phyloP scores from a whole-genome alignment of 2,797 vertebrate species.

The Phrynocephalus forsythii region DNA sequence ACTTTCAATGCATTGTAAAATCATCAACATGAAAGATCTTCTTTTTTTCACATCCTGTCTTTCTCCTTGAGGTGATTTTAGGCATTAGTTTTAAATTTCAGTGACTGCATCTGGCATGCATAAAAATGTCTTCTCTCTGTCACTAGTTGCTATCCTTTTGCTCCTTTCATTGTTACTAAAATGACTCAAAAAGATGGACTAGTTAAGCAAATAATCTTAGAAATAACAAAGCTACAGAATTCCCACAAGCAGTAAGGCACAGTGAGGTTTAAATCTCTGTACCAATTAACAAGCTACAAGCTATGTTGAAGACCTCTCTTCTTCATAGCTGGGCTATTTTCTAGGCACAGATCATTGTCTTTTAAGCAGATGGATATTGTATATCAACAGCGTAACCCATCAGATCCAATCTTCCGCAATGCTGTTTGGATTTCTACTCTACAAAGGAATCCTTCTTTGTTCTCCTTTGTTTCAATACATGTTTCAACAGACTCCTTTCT shows the following conservation, averaged over 20 bases:
- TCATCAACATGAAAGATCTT: neutral
- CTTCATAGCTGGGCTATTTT: constrained; percentile 23
- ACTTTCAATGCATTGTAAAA: neutral
- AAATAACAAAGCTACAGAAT: neutral
- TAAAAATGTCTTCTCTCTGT: neutral
- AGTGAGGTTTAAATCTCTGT: neutral
- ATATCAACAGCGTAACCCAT: neutral
- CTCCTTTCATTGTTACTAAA: neutral
- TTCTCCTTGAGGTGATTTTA: too few relatives aligned
- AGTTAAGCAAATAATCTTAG: constrained; percentile 23
- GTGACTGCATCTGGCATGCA: neutral
- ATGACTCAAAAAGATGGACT: too few relatives aligned
- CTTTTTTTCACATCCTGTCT: neutral
- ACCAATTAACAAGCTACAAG: neutral
- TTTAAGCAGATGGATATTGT: neutral
- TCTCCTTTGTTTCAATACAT: neutral
- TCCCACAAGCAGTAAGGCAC: neutral
- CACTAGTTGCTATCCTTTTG: too few relatives aligned
- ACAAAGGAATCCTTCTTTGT: neutral
- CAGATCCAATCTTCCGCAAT: neutral
- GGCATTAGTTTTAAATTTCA: neutral
- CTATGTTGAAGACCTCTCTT: neutral
- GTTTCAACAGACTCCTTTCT: neutral
- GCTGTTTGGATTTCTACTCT: neutral
- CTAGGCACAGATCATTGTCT: neutral